Evolutionary conservation across 2,113 vertebrate genomes (phyloP), one percentile per base, ranked within the genome.

Genomic region (Antechinus flavipes): DNA sequence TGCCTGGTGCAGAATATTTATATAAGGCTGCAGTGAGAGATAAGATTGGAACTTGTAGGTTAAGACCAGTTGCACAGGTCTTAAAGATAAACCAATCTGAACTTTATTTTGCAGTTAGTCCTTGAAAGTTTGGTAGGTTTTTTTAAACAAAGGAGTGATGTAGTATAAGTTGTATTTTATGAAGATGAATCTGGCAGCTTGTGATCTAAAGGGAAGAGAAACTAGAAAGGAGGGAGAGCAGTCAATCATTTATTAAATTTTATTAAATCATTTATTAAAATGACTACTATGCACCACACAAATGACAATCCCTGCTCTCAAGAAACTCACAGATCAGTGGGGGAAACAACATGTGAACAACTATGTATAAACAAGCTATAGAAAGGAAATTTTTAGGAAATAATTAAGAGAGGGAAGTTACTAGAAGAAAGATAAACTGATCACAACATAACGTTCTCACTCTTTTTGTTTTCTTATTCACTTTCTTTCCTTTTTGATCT

Each of bases 301-400:
- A 76, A n/a, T 42, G 52, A 42, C 91, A 7, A 27, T 76, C 16
- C 94, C 7, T 95, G 24, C 22, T n/a, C 61, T 97, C 49, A 46
- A 92, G 93, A 52, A 93, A 27, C 94, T 96, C 54, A 55, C 61
- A 46, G 94, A 16, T 46, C 89, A 54, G 11, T 7, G 35, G 61
- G 35, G 35, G 14, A 7, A 35, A 76, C 14, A 76, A 19, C 14
- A n/a, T 76, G 61, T n/a, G n/a, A 76, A 76, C 12, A 76, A 68
- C 27, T 11, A 30, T 68, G 61, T 35, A 68, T 3, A 35, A 35
- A 58, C 56, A 58, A 76, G 14, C 14, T 76, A 58, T 7, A 24
- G 50, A 52, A 0, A n/a, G 35, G 35, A n/a, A 76, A 76, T n/a
- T 16, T 68, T 95, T 76, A 47, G 84, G 30, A 94, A 91, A 61